Conservation (phyloP, 2,797 vertebrate species). For the Acipenser transmontanus region DNA sequence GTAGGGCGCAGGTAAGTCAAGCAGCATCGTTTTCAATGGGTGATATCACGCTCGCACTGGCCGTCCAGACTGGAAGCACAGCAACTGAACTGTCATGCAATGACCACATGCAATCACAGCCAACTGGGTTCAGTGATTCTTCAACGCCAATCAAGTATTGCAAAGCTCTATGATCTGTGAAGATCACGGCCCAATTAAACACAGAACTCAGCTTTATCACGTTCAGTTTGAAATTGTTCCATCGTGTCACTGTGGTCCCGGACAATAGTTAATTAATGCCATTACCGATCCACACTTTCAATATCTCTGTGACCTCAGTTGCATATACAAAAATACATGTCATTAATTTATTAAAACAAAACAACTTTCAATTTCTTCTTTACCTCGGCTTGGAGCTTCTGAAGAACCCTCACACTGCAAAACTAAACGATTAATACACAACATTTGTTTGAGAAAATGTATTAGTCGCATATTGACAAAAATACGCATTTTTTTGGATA, state of each 20-base stretch:
- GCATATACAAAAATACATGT: background rate
- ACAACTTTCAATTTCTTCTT: background rate
- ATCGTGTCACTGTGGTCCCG: background rate
- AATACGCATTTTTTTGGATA: too few relatives aligned
- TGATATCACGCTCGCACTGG: too few relatives aligned
- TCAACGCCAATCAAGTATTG: background rate
- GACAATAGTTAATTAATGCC: background rate
- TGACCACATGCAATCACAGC: background rate
- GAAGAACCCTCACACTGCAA: too few relatives aligned
- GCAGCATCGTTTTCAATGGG: constrained; percentile 32
- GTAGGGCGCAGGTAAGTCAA: constrained; percentile 17
- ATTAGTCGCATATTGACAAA: background rate
- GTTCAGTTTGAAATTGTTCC: background rate
- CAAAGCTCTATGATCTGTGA: background rate
- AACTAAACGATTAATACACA: too few relatives aligned
- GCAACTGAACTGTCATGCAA: background rate
- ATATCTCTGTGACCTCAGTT: background rate
- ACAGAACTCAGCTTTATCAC: background rate
- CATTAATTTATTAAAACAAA: background rate
- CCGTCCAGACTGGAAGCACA: background rate
- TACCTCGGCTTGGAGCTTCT: too few relatives aligned
- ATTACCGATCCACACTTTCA: background rate
- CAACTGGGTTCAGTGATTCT: background rate
- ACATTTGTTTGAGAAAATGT: background rate
- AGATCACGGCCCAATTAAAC: background rate